These are phyloP conservation scores for Dipodomys merriami DNA, from an alignment of 2,113 vertebrate genomes.

Conservation along the genomic window DNA sequence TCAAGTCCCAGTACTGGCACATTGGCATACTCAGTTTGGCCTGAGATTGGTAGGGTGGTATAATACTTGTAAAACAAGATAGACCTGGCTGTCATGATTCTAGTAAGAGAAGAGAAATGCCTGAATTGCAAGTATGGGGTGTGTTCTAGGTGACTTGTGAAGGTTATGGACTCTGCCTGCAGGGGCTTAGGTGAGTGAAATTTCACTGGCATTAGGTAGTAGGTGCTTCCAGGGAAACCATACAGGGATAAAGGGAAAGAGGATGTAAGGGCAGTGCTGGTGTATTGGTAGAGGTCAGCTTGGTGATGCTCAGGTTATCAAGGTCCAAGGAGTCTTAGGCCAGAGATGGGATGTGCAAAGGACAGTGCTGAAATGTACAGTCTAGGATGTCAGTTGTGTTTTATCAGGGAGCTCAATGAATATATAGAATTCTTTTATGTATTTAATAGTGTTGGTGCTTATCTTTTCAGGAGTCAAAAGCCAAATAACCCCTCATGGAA, in stretches of 20 bases:
- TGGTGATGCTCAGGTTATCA: too few relatives aligned
- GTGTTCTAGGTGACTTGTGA: not conserved
- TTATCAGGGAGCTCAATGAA: not conserved
- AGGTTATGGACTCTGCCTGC: not conserved
- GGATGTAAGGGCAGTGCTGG: not conserved
- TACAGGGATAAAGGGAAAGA: not conserved
- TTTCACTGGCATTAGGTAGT: not conserved
- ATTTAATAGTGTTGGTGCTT: conserved; percentile 39
- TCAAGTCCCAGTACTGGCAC: not conserved
- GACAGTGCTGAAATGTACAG: not conserved
- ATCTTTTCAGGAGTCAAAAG: conserved; percentile 84
- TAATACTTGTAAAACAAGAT: not conserved
- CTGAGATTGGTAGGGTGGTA: not conserved
- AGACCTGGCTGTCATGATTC: not conserved
- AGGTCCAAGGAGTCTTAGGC: not conserved
- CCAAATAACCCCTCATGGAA: conserved; percentile 84
- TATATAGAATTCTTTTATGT: not conserved
- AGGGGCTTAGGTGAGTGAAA: too few relatives aligned
- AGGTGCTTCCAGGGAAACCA: not conserved
- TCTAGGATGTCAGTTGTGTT: not conserved
- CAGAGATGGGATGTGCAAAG: not conserved
- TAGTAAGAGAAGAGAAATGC: not conserved
- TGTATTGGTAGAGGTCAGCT: not conserved
- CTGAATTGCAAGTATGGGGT: not conserved
- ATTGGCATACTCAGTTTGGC: not conserved